Percentiles rank a stretch among this genome's conserved stretches.
Conservation (phyloP, 2,888 invertebrate species). For the Augochlorella aurata region DNA sequence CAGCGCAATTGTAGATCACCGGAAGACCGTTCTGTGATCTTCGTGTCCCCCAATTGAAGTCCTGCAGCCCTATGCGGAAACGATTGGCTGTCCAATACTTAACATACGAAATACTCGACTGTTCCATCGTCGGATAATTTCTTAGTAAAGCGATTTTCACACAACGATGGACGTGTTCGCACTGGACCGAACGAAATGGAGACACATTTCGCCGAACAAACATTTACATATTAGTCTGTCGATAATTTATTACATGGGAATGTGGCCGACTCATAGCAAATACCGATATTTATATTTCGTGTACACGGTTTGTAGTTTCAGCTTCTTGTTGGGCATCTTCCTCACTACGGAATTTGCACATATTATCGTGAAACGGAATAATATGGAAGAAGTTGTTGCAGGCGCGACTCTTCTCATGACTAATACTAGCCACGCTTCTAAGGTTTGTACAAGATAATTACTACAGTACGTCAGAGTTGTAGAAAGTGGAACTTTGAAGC, state of each 20-base stretch:
- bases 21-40: constrained; percentile 19
- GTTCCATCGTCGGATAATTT: background rate
- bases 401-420: constrained; percentile 71
- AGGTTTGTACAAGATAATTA: constrained; percentile 57
- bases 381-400: constrained; percentile 64
- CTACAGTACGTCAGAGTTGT: background rate
- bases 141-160: background rate
- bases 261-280: constrained; percentile 66
- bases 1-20: constrained; percentile 10
- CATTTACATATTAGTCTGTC: constrained; percentile 68
- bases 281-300: constrained; percentile 56
- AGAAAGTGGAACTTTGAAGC: too few relatives aligned
- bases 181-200: constrained; percentile 21
- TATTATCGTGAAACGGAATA: constrained; percentile 63
- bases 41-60: background rate
- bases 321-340: constrained; percentile 65
- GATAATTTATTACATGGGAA: constrained; percentile 71
- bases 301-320: constrained; percentile 60
- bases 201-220: constrained; percentile 62
- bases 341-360: constrained; percentile 65
- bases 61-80: background rate
- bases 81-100: background rate
- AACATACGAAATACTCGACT: background rate
- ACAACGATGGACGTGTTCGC: constrained; percentile 23
- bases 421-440: constrained; percentile 67